Conservation (phyloP, 1,140 invertebrate species). For the Leptoteleia sp. region DNA sequence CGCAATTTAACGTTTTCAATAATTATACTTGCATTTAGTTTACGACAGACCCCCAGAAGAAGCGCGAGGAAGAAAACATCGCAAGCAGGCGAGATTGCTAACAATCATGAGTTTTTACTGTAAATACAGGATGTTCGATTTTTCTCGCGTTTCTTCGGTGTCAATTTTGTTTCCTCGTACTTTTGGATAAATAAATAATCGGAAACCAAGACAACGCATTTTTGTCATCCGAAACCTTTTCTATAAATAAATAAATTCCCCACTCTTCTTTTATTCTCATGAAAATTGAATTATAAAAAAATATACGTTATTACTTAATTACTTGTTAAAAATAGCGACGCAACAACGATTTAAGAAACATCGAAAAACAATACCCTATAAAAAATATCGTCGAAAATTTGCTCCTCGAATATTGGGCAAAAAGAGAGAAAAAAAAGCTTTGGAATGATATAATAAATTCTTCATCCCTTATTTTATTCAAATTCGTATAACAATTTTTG, state of each 20-base stretch:
- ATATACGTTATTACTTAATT: constrained; percentile 27
- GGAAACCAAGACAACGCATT: constrained; percentile 37
- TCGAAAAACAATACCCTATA: constrained; percentile 42
- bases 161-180: constrained; percentile 31
- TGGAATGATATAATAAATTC: constrained; percentile 12
- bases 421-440: background rate
- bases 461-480: constrained; percentile 3
- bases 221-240: constrained; percentile 56
- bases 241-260: constrained; percentile 44
- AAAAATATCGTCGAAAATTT: constrained; percentile 44
- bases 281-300: constrained; percentile 41
- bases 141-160: constrained; percentile 30
- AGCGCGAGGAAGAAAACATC: constrained; percentile 39
- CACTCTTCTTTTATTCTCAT: background rate
- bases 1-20: constrained; percentile 6
- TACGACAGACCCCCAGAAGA: constrained; percentile 18
- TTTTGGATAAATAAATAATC: constrained; percentile 63
- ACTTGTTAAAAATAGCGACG: constrained; percentile 12
- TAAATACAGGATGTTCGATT: constrained; percentile 2
- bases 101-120: background rate
- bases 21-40: constrained; percentile 45
- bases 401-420: constrained; percentile 1
- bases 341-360: constrained; percentile 31
- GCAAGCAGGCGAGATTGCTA: constrained; percentile 37
- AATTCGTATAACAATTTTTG: constrained; percentile 41